These are phyloP conservation scores for Meloidogyne chitwoodi DNA, from an alignment of 1,140 invertebrate genomes.

Conservation along the genomic window DNA sequence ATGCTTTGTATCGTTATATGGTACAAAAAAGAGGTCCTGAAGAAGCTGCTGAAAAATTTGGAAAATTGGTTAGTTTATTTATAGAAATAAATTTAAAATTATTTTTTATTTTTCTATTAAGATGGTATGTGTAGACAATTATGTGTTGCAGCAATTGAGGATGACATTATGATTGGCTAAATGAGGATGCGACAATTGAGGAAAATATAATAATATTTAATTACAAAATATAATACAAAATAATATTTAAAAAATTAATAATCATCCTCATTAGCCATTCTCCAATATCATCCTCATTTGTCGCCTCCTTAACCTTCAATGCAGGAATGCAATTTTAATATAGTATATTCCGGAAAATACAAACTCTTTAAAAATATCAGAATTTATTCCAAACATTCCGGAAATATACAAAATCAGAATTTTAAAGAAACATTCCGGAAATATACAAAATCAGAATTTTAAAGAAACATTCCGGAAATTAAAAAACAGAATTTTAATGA, in stretches of 20 bases:
- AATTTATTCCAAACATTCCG: no score
- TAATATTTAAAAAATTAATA: not conserved
- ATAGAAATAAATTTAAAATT: not conserved
- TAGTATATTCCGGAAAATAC: no score
- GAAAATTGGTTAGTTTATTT: conserved; percentile 25
- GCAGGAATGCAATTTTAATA: no score
- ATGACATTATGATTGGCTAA: not conserved
- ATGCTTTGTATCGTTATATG: conserved; percentile 57
- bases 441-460: no score
- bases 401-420: no score
- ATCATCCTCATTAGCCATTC: not conserved
- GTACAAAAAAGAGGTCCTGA: conserved; percentile 46
- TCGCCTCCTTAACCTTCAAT: not conserved
- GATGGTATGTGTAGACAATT: not conserved
- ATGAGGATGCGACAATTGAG: not conserved
- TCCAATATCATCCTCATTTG: not conserved
- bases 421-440: no score
- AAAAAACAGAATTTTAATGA: no score
- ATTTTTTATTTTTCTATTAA: not conserved
- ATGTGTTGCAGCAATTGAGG: not conserved
- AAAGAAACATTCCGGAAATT: no score
- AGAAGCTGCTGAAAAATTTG: conserved; percentile 54
- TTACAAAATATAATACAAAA: not conserved
- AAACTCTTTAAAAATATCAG: no score
- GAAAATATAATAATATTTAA: not conserved